Evolutionary conservation across 2,797 vertebrate genomes (phyloP).

Genomic region (Anguilla pacifica): DNA sequence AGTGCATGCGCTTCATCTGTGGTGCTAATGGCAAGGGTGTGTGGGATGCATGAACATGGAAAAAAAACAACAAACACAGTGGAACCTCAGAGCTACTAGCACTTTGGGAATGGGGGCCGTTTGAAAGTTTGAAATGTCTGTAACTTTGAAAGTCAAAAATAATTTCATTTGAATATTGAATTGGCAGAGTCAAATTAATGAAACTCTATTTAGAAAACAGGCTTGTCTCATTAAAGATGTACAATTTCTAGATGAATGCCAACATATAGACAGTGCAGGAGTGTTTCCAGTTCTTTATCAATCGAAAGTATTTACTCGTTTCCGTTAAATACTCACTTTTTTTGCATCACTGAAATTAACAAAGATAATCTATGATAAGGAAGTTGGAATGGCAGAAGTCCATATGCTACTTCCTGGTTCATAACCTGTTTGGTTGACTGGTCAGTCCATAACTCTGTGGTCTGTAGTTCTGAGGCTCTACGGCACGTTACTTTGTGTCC

Average conservation of each 20-base stretch:
- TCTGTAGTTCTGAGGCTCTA: background rate
- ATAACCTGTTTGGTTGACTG: background rate
- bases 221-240: background rate
- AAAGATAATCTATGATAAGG: no score
- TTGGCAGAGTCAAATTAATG: background rate
- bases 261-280: background rate
- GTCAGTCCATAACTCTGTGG: background rate
- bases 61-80: background rate
- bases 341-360: background rate
- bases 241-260: background rate
- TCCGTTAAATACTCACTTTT: background rate
- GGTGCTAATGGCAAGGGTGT: background rate
- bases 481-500: background rate
- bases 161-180: background rate
- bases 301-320: background rate
- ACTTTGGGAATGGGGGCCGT: background rate
- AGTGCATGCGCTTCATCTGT: background rate
- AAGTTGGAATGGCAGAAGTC: no score
- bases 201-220: background rate
- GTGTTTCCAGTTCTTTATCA: background rate
- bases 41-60: background rate
- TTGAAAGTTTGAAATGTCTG: background rate
- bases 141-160: background rate
- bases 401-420: no score
- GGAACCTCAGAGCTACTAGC: background rate